These are phyloP conservation scores for Pseudochirops cupreus DNA, from an alignment of 2,797 vertebrate species.

Conservation along the genomic window DNA sequence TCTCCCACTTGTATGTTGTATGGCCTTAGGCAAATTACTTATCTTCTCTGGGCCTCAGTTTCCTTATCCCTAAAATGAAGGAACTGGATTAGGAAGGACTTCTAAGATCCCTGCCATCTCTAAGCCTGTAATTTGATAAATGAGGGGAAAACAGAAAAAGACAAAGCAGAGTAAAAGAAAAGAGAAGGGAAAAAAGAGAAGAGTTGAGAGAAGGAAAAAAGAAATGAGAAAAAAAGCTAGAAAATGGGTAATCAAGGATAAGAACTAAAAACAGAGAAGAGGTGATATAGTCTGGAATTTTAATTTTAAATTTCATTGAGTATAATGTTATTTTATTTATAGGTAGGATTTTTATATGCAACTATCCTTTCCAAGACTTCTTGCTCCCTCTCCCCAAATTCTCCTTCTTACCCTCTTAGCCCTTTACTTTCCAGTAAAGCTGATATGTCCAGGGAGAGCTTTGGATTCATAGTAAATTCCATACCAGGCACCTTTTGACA, in stretches of 20 bases:
- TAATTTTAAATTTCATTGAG: neutral
- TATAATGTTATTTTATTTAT: neutral
- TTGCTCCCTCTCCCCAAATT: neutral
- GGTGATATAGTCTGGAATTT: neutral
- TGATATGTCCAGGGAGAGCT: neutral
- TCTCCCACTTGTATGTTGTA: neutral
- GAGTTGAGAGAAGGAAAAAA: neutral
- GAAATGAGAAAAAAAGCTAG: slow-evolving; percentile 2
- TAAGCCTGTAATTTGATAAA: neutral
- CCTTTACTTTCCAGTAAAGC: slow-evolving; percentile 10
- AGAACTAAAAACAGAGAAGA: slow-evolving; percentile 15
- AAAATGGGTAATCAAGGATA: slow-evolving; percentile 17
- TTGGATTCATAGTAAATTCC: slow-evolving; percentile 14
- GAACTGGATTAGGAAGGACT: neutral
- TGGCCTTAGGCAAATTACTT: neutral
- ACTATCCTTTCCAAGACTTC: neutral
- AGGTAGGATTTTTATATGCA: neutral
- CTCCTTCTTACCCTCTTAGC: neutral
- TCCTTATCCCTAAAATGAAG: neutral
- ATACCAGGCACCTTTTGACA: neutral
- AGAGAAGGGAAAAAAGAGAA: slow-evolving; percentile 16
- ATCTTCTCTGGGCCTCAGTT: neutral
- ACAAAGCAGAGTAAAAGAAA: neutral
- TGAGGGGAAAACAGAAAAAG: neutral
- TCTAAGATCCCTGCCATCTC: neutral